These are phyloP conservation scores for Tillus elongatus DNA, from an alignment of 2,888 invertebrate species.

Conservation along the genomic window DNA sequence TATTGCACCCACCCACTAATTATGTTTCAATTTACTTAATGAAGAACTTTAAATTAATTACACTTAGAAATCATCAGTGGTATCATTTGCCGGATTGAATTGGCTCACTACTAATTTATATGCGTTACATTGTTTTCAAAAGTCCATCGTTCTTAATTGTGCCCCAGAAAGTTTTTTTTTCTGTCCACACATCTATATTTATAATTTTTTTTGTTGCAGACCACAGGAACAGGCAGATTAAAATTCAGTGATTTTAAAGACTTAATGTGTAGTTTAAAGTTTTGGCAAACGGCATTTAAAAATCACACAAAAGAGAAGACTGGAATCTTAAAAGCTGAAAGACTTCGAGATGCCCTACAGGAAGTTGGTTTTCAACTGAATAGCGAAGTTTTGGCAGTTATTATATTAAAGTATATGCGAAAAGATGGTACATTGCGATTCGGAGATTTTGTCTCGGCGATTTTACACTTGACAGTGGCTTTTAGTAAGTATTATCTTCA, in stretches of 20 bases:
- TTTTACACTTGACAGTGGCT: constrained; percentile 78
- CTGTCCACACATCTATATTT: constrained; percentile 4
- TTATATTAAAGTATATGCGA: constrained; percentile 80
- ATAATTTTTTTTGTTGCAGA: constrained; percentile 42
- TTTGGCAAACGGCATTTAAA: constrained; percentile 86
- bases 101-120: too few species aligned
- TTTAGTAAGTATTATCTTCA: constrained; percentile 60
- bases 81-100: too few species aligned
- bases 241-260: constrained; percentile 82
- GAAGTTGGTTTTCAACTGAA: constrained; percentile 85
- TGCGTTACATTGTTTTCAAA: too few species aligned
- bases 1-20: too few species aligned
- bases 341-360: constrained; percentile 70
- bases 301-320: constrained; percentile 85
- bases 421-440: constrained; percentile 87
- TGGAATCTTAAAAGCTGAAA: constrained; percentile 78
- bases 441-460: constrained; percentile 85
- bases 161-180: constrained; percentile 3
- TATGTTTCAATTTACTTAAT: too few species aligned
- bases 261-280: constrained; percentile 81
- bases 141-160: too few species aligned
- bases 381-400: constrained; percentile 70
- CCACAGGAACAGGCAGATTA: constrained; percentile 68
- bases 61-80: too few species aligned
- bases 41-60: too few species aligned